Base-by-base conservation (phyloP, 2,797 vertebrate genomes). In the Acridotheres tristis region DNA sequence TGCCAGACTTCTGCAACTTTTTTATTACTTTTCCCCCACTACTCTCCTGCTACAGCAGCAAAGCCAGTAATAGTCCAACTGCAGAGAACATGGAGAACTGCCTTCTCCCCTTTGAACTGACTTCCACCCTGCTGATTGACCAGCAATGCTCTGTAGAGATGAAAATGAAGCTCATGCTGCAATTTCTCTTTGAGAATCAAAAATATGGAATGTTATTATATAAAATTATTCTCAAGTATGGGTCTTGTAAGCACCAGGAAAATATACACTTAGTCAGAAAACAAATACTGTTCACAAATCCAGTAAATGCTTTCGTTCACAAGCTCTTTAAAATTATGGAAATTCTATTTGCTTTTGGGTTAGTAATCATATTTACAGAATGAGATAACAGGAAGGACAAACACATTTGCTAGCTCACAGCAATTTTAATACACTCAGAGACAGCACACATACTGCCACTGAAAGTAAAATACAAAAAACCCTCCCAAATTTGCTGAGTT, bases 341-440 rank as follows among this genome's bases (percentile, higher is more conserved):
- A 81, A 48, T 88, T 85, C 48, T 83, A 54, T 77, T 89, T 90
- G 55, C 71, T 71, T 92, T 89, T 45, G 43, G 20, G 53, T 74
- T 74, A 80, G 76, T 74, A 86, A 88, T 89, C 72, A 29, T 61
- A 77, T 84, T 95, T 94, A 93, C 86, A 78, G 69, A 74, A 94
- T 34, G 48, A 51, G 42, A 15, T 69, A 89, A 71, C 32, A 90
- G 68, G 61, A 94, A 88, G 21, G 38, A 79, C 75, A 85, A 89
- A 65, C 45, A 38, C 45, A 82, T 53, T 74, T 87, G 59, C 63
- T 50, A n/a, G 61, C 61, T 86, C 55, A 82, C 30, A 86, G 69
- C 48, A 61, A 73, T 90, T 90, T 69, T 87, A 93, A 80, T 29
- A 36, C 12, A 54, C 18, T 43, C 18, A 40, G 59, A 95, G 67